Percentiles rank a stretch among this genome's conserved stretches.
Conservation (phyloP, 2,888 invertebrate genomes). For the Mimachlamys varia region DNA sequence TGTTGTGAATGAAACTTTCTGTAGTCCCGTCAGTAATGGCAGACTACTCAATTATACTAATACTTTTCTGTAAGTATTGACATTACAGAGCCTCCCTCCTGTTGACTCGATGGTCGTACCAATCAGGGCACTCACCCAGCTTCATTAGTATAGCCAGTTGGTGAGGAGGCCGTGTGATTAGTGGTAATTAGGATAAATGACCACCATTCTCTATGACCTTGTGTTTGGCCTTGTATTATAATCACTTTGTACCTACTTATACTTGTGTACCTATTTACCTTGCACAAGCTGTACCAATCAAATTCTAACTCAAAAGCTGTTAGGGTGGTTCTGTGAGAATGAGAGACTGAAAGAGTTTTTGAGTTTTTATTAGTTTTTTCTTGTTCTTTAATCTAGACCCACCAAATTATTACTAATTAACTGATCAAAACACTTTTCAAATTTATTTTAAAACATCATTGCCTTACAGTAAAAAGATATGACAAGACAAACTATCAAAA, state of each 20-base stretch:
- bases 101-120: neutral
- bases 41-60: no score
- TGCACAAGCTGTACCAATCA: neutral
- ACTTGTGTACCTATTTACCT: neutral
- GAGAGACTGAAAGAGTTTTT: no score
- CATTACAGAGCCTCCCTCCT: neutral
- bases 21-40: no score
- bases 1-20: neutral
- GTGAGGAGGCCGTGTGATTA: neutral
- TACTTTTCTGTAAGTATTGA: no score
- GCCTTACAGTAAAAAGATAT: no score
- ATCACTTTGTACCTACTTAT: neutral
- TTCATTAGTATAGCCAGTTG: neutral
- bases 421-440: no score
- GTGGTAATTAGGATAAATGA: neutral
- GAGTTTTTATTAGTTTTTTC: no score
- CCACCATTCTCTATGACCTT: neutral
- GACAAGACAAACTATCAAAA: neutral
- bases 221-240: conserved; percentile 14
- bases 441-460: no score
- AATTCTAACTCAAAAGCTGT: neutral
- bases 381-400: no score
- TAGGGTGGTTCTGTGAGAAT: no score
- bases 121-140: neutral
- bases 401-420: no score